Percentiles rank a stretch among this genome's conserved stretches.
phyloP scores from a whole-genome alignment of 2,113 vertebrate species.

The Dolichallabes microphthalmus region DNA sequence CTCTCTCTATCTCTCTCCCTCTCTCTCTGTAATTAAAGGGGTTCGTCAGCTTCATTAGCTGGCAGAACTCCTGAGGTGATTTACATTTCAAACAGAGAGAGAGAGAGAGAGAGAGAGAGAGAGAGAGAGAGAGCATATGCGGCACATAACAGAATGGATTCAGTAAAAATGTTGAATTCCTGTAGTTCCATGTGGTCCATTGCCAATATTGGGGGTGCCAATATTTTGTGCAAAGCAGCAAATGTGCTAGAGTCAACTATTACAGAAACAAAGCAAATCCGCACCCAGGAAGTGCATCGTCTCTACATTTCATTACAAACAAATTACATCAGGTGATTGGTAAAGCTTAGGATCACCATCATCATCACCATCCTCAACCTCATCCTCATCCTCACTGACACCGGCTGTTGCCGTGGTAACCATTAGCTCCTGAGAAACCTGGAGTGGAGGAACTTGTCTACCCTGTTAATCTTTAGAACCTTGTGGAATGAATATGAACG shows the following conservation, averaged over 20 bases:
- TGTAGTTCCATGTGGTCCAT: neutral
- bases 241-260: neutral
- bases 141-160: neutral
- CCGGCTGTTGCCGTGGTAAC: neutral
- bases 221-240: neutral
- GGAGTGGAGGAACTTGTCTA: neutral
- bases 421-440: neutral
- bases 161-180: neutral
- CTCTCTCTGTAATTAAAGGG: constrained; percentile 50
- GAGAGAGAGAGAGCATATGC: constrained; percentile 23
- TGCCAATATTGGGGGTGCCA: neutral
- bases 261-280: neutral
- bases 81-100: constrained; percentile 60
- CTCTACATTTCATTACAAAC: neutral
- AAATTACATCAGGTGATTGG: neutral
- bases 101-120: constrained; percentile 24
- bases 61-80: constrained; percentile 54
- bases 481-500: constrained; percentile 1
- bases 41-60: constrained; percentile 55
- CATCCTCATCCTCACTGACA: neutral
- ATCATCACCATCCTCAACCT: neutral
- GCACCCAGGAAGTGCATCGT: neutral
- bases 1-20: constrained; percentile 30
- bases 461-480: neutral
- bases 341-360: neutral